These are phyloP conservation scores for Caretta caretta DNA, from an alignment of 2,113 vertebrate species.

Conservation along the genomic window DNA sequence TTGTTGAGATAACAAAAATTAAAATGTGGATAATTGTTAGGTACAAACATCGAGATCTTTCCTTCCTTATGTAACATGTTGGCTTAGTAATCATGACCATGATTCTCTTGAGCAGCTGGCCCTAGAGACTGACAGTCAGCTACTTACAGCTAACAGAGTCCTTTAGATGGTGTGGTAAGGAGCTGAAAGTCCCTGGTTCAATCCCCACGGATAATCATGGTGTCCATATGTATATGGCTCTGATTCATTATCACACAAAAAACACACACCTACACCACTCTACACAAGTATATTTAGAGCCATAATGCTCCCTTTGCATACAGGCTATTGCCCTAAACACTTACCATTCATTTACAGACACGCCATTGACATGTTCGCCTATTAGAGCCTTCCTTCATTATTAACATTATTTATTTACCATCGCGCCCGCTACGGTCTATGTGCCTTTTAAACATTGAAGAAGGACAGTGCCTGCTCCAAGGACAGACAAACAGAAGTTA, in stretches of 20 bases:
- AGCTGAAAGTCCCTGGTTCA: not conserved
- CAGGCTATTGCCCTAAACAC: not conserved
- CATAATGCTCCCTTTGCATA: not conserved
- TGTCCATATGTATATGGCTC: not conserved
- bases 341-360: not conserved
- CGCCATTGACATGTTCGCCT: not conserved
- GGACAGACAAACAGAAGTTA: not conserved
- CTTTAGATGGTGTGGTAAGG: not conserved
- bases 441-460: not conserved
- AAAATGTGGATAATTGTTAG: conserved; percentile 10
- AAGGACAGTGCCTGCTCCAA: not conserved
- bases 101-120: not conserved
- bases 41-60: not conserved
- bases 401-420: not conserved
- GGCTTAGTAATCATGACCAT: not conserved
- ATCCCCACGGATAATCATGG: not conserved
- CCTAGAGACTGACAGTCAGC: not conserved
- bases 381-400: not conserved
- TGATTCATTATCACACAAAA: not conserved
- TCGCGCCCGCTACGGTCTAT: not conserved
- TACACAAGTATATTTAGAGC: not conserved
- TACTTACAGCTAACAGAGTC: not conserved
- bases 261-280: no score
- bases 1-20: not conserved
- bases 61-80: not conserved